Evolutionary conservation across 2,888 invertebrate species (phyloP), one percentile per base, ranked within the genome.

Genomic region (Disparrhopalites patrizii): DNA sequence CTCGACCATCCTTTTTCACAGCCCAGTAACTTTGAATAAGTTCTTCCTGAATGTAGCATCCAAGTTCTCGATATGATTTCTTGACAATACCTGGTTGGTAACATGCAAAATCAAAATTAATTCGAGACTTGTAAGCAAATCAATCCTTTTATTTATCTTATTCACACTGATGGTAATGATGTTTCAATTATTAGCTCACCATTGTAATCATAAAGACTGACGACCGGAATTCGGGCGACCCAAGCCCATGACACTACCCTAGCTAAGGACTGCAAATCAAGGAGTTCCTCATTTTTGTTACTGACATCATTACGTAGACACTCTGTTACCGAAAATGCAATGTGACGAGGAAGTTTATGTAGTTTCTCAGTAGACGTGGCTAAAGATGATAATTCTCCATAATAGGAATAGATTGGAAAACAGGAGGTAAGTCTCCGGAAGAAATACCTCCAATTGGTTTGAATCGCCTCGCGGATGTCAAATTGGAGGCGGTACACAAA

Each of bases 131-230:
- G 31, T 7, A 38, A n/a, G 23, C 1, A 23, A 7, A 27, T 15
- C 1, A n/a, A 40, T 13, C 27, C 23, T 30, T 18, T 10, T 15
- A 25, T 54, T 8, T n/a, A n/a, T n/a, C n/a, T n/a, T n/a, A n/a
- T n/a, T n/a, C n/a, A n/a, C n/a, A n/a, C n/a, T n/a, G n/a, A 10
- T 20, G 13, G 15, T 54, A 8, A 54, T 23, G 15, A 54, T 28
- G 8, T 25, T 27, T 20, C 7, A n/a, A n/a, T 52, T 33, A 3
- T 43, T 20, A n/a, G 28, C 66, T 68, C 58, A 74, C 74, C 74
- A 52, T 69, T 40, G 63, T 71, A 70, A 62, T 74, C 74, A 62
- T 74, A 74, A 23, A 74, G 55, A 38, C 72, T 74, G 43, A 74
- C 65, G 5, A 69, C 63, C 27, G 70, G 68, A 58, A 72, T 71